Conservation (phyloP, 1,140 invertebrate genomes). For the Anastrepha obliqua region DNA sequence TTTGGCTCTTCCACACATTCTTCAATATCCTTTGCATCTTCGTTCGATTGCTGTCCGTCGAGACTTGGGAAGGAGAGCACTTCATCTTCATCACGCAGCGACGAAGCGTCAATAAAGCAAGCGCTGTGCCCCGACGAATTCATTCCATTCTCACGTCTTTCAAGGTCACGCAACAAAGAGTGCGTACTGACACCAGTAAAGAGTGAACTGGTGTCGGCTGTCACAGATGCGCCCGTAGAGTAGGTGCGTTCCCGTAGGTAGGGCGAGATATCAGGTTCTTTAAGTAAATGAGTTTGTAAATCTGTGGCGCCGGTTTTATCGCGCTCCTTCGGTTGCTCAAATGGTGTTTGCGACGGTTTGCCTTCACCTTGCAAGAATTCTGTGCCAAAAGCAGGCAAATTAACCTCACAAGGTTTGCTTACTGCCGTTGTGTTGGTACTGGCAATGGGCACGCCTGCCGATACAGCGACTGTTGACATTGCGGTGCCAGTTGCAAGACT, state of each 20-base stretch:
- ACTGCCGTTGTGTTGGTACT: conserved; percentile 10
- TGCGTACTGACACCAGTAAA: conserved; percentile 65
- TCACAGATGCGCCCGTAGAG: conserved; percentile 46
- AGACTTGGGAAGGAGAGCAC: conserved; percentile 67
- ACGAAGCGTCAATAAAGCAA: conserved; percentile 86
- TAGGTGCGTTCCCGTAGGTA: conserved; percentile 55
- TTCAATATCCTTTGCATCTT: conserved; percentile 48
- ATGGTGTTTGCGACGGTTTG: not conserved
- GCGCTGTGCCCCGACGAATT: conserved; percentile 66
- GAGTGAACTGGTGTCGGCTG: conserved; percentile 55
- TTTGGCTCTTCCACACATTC: conserved; percentile 22
- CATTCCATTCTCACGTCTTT: conserved; percentile 63
- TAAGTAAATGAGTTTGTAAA: not conserved
- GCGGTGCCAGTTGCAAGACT: not conserved
- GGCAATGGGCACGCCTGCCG: not conserved
- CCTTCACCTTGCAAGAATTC: conserved; percentile 55
- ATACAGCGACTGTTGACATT: not conserved
- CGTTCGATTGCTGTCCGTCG: conserved; percentile 59
- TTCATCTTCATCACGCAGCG: conserved; percentile 80
- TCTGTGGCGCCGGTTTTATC: conserved; percentile 13
- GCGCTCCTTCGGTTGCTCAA: conserved; percentile 19
- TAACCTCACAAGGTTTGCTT: not conserved
- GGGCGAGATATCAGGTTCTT: conserved; percentile 48
- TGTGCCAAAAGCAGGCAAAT: conserved; percentile 57
- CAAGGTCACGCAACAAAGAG: conserved; percentile 67